Base-by-base conservation (phyloP, 1,140 invertebrate genomes). In the Asobara japonica region DNA sequence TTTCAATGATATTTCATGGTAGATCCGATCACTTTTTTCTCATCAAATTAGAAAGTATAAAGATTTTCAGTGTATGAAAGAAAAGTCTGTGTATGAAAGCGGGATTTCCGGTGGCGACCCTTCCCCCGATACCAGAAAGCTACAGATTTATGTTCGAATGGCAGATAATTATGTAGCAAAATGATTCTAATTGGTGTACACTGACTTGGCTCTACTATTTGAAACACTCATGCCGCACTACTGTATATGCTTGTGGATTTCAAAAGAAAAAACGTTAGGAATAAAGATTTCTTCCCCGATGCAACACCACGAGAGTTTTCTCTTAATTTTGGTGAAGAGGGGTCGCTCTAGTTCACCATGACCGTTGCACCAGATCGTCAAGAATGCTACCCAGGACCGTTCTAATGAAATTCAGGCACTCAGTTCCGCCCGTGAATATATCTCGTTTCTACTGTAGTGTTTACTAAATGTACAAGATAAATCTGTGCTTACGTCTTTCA, bases 351-450 rank as follows among this genome's bases (percentile, higher is more conserved):
- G 61, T 48, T 56, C 62, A 65, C 68, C 68, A 62, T 69, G 36
- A 72, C 70, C 70, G 70, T 72, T 72, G 70, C 70, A 66, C 64
- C 70, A 72, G 70, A 66, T 72, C 64, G 64, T 27, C 66, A 65
- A 72, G 70, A 72, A 72, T 69, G 66, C 48, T 45, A 68, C 66
- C 65, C 13, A 56, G 70, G 66, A 72, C 70, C 70, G 70, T 72
- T 72, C 66, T 72, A 72, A 72, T 72, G 61, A 72, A 66, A 66
- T 71, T 71, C 69, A 71, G 61, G 18, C 27, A 69, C 68, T 69
- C 68, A 18, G 30, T 69, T 56, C 29, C 66, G 48, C 66, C 66
- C 66, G 66, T 69, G 66, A 69, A 69, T 56, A 56, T 56, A 2
- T 56, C 18, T 36, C 11, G 11, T 25, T 56, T 56, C 11, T 22